A percentile compares a stretch with the other conserved stretches of the same genome.
phyloP scores from a whole-genome alignment of 2,888 invertebrate genomes.

The Notocelia uddmanniana region DNA sequence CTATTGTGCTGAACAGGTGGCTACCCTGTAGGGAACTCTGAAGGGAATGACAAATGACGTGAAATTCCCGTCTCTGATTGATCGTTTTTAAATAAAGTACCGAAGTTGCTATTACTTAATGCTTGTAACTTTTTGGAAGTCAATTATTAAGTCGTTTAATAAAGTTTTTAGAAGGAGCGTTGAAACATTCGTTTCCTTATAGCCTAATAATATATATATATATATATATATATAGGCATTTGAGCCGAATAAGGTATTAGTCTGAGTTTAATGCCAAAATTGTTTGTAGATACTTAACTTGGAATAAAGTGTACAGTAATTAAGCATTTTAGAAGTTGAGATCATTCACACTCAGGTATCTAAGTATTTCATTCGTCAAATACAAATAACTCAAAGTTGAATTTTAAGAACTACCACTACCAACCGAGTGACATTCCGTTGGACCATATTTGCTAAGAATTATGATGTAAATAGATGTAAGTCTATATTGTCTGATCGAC shows the following conservation, averaged over 20 bases:
- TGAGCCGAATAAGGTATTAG: neutral
- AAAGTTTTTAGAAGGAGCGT: neutral
- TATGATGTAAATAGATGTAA: neutral
- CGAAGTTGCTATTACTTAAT: constrained; percentile 15
- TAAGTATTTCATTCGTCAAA: neutral
- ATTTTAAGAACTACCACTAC: neutral
- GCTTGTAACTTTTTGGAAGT: constrained; percentile 20
- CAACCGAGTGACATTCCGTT: neutral
- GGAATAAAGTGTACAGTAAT: no score
- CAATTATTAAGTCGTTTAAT: constrained; percentile 7
- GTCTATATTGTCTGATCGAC: neutral
- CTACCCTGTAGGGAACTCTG: constrained; percentile 55
- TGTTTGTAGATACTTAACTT: no score
- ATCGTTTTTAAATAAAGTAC: constrained; percentile 51
- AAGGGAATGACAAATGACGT: constrained; percentile 58
- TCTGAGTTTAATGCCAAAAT: neutral
- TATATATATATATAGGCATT: no score
- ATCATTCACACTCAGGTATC: neutral
- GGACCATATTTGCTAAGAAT: neutral
- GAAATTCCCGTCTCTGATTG: constrained; percentile 53
- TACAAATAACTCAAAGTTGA: neutral
- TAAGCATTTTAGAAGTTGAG: no score
- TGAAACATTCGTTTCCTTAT: neutral
- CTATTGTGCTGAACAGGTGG: constrained; percentile 38
- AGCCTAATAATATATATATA: no score